Evolutionary conservation across 2,797 vertebrate species (phyloP), one percentile per base, ranked within the genome.

Genomic region (Hydrolagus colliei): DNA sequence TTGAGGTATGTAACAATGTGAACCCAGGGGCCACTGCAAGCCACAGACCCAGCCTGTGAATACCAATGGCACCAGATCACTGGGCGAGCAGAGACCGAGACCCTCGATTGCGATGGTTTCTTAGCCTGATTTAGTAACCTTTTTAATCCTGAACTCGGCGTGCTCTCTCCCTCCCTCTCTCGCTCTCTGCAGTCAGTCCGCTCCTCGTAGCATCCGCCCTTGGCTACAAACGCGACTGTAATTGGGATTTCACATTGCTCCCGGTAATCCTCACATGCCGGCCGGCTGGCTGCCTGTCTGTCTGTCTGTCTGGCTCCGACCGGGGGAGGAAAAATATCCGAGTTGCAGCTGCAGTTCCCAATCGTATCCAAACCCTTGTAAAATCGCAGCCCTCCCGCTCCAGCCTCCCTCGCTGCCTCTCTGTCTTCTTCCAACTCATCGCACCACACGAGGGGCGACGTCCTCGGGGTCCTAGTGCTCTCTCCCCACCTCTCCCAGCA

Each of bases 341-440:
- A 52, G 41, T 52, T 52, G 41, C 41, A 52, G 41, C 41, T 52
- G 41, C 41, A 52, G 41, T 52, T 52, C 59, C 63, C 67, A 65
- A 82, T 82, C 32, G 67, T 27, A 82, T 82, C 27, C 79, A 63
- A 68, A 71, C 16, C 63, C 11, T 16, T 35, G 16, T 35, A 52
- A 22, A 71, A 68, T 84, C 79, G 65, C 79, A 84, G 18, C 63
- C 79, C 79, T 27, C 65, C 68, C 65, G 18, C 32, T n/a, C 32
- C 18, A 10, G 65, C 65, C 22, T 71, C 6, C 79, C 79, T 22
- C 79, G 65, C 68, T 84, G 67, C 79, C 65, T 71, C 71, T 71
- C 79, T 71, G 79, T 84, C 79, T 18, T 84, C 41, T 84, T 41
- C 79, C 79, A 84, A 84, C 79, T 84, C 79, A 84, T 84, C 79